Percentiles rank a stretch among this genome's conserved stretches.
These are phyloP conservation scores for Nestor notabilis DNA, from an alignment of 2,113 vertebrate genomes.

Conservation along the genomic window DNA sequence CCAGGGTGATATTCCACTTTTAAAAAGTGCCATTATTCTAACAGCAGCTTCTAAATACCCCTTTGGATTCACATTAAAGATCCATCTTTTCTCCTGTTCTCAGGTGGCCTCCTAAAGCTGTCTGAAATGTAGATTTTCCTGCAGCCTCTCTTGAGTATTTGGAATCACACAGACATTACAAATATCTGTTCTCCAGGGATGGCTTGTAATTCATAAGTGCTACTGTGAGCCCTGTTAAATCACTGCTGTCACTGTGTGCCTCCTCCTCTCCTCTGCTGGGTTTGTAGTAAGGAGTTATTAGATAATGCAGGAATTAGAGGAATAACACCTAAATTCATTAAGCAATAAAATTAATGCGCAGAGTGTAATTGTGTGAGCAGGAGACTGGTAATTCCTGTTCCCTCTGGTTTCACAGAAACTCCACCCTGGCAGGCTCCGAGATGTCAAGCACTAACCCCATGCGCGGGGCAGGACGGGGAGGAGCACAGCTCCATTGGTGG, in stretches of 20 bases:
- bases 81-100: background rate
- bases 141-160: background rate
- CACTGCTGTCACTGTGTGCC: background rate
- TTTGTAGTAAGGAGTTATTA: background rate
- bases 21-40: background rate
- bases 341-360: slow-evolving; percentile 45
- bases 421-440: slow-evolving; percentile 12
- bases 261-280: background rate
- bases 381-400: slow-evolving; percentile 72
- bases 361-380: background rate
- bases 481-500: background rate
- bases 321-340: slow-evolving; percentile 63
- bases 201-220: background rate
- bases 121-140: background rate
- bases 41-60: background rate
- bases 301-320: slow-evolving; percentile 43
- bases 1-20: background rate
- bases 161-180: background rate
- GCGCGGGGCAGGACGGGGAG: background rate
- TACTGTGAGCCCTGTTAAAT: background rate
- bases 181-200: background rate
- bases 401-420: slow-evolving; percentile 28
- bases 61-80: background rate
- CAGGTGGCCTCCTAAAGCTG: background rate
- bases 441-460: background rate